Base-by-base conservation (phyloP, 2,888 invertebrate species). In the Drepanosiphum platanoidis region DNA sequence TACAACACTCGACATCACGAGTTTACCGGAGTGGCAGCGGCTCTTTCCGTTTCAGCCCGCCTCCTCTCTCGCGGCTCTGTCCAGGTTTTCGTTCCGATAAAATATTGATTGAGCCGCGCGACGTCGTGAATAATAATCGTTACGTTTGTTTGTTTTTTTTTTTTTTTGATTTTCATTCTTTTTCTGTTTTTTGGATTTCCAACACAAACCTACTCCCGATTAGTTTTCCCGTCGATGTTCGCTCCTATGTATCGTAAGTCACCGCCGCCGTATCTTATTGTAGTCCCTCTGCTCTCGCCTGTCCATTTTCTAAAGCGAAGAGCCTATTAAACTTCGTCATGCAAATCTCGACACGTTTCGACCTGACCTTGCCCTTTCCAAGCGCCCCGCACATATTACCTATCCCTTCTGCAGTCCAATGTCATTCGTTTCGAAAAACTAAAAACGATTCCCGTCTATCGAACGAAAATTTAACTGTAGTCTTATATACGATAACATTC, bases 321-420 rank as follows among this genome's bases (percentile, higher is more conserved):
- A 52, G 18, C 9, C 34, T 36, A 22, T 78, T 27, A 13, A 66
- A 78, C 64, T 64, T 8, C 7, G 22, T 66, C 39, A 22, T 78
- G 78, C 42, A 66, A 78, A 66, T 78, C 30, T 64, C 18, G 64
- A 64, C 64, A 78, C 78, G 64, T 78, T 78, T 75, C 27, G 11
- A 27, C 4, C 36, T n/a, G n/a, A n/a, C 22, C 52, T 5, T 18
- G 18, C 8, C 15, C 15, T 66, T 78, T 74, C 42, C 32, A 61
- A 77, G 3, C 27, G 18, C 61, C 61, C 5, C 36, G 3, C 30
- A 4, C 27, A 18, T n/a, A n/a, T n/a, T n/a, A n/a, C n/a, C n/a
- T n/a, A n/a, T 27, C 36, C 1, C 1, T 30, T 5, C 9, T 18
- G n/a, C 27, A 61, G 32, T 36, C 39, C 4, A 61, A 61, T 61